Percentiles rank a stretch among this genome's conserved stretches.
These are phyloP conservation scores for Hermodice carunculata DNA, from an alignment of 2,888 invertebrate genomes.

Conservation along the genomic window DNA sequence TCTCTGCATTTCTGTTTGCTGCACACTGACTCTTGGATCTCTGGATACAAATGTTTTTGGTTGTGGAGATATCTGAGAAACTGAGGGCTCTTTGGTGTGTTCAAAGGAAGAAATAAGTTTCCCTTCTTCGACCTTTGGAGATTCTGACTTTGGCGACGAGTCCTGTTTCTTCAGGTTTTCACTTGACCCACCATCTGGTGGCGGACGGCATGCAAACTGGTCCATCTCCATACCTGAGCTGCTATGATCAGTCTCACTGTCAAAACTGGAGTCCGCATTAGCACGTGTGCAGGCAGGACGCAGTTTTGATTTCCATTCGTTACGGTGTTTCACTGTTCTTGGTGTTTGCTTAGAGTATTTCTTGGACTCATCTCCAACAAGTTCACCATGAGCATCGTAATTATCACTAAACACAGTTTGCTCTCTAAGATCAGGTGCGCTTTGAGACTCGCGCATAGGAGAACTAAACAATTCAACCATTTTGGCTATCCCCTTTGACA, in stretches of 20 bases:
- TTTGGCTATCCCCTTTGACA: constrained; percentile 52
- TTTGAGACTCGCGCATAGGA: constrained; percentile 48
- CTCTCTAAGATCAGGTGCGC: constrained; percentile 59
- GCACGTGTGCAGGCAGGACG: constrained; percentile 11
- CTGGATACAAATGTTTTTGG: no score
- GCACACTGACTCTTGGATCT: no score
- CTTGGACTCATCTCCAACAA: constrained; percentile 26
- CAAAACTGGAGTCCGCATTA: constrained; percentile 27
- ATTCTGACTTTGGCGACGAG: no score
- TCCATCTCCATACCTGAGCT: constrained; percentile 40
- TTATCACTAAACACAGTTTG: constrained; percentile 30
- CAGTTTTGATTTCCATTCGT: constrained; percentile 37
- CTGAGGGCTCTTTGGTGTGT: no score
- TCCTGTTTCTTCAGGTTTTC: no score
- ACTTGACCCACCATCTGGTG: constrained; percentile 28
- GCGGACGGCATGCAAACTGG: not conserved
- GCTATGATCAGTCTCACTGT: constrained; percentile 34
- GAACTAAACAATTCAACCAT: constrained; percentile 57
- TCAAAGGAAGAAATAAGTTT: no score
- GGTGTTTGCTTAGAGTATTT: constrained; percentile 47
- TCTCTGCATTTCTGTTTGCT: no score
- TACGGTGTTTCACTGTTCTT: constrained; percentile 46
- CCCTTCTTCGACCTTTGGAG: no score
- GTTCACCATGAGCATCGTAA: constrained; percentile 29
- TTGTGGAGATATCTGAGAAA: no score